Evolutionary conservation across 2,113 vertebrate genomes (phyloP), one percentile per base, ranked within the genome.

Genomic region (Hipposideros armiger): DNA sequence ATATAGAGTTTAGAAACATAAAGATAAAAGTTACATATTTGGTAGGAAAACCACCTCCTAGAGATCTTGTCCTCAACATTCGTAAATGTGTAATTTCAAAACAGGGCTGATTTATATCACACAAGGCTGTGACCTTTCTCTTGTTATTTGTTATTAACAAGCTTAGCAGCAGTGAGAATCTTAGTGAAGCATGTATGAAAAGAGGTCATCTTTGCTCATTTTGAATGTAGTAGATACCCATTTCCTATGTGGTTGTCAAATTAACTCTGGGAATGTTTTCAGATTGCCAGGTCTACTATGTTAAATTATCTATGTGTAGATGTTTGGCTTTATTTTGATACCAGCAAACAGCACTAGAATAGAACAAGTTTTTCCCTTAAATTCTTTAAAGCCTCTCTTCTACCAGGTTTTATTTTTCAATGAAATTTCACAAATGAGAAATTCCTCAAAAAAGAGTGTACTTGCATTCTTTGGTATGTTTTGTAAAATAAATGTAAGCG

Each of bases 321-420:
- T 11, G 10, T 70, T 70, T 47, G 14, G 26, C 16, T 86, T 83
- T 82, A 87, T 69, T 95, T 93, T 90, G 15, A 92, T 94, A 36
- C 4, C 40, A 95, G 47, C 2, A 20, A n/a, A 67, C 85, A 82
- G 24, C 24, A 45, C n/a, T 91, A 93, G 8, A 95, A 72, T 32
- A 77, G 24, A 77, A 11, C 4, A 13, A 45, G 2, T 0, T 42
- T 58, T 72, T 67, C 84, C 82, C 30, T 92, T 64, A 87, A 92
- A 81, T 77, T 92, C 0, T 70, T 83, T 54, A 2, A 90, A 19
- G 5, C 85, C 2, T 77, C 4, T 54, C 32, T 83, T 52, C 4
- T n/a, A 76, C 7, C 5, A 84, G 22, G 3, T 82, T 90, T 66
- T 32, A 72, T 87, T 81, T 10, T 72, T 92, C 4, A 69, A 40